Conservation (phyloP, 2,797 vertebrate species). For the Erithacus rubecula region DNA sequence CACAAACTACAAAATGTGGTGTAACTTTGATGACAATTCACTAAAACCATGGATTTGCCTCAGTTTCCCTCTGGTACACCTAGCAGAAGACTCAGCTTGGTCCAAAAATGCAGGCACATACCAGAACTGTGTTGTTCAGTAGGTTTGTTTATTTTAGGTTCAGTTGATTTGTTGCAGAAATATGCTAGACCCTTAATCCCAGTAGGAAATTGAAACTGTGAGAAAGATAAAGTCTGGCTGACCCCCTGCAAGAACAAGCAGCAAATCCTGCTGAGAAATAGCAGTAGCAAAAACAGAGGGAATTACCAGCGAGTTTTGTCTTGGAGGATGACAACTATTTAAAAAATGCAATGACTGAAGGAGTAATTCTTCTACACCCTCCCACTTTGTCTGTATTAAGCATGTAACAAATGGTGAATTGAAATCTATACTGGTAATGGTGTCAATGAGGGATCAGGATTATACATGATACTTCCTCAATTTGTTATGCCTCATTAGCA, state of each 20-base stretch:
- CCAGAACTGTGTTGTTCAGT: constrained; percentile 30
- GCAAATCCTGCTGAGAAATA: constrained; percentile 72
- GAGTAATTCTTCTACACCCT: constrained; percentile 55
- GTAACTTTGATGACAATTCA: neutral
- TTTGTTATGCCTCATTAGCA: constrained; percentile 79
- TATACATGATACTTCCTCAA: constrained; percentile 75
- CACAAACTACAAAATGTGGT: neutral
- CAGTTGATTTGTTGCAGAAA: constrained; percentile 71
- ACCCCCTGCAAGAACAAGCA: constrained; percentile 71
- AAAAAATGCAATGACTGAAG: constrained; percentile 60
- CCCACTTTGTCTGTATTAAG: constrained; percentile 60
- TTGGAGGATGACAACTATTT: constrained; percentile 64
- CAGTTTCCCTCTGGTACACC: neutral
- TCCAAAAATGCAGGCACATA: neutral
- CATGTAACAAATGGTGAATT: constrained; percentile 69
- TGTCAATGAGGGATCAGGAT: constrained; percentile 79
- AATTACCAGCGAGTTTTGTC: constrained; percentile 63
- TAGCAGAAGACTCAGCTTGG: neutral
- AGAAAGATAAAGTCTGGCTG: constrained; percentile 79
- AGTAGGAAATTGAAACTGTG: constrained; percentile 74
- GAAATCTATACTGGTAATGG: constrained; percentile 72
- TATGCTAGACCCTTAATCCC: constrained; percentile 72
- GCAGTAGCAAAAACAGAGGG: constrained; percentile 62
- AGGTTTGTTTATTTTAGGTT: constrained; percentile 75
- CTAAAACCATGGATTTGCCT: neutral